Conservation (phyloP, 1,140 invertebrate genomes). For the Stratiolaelaps scimitus region DNA sequence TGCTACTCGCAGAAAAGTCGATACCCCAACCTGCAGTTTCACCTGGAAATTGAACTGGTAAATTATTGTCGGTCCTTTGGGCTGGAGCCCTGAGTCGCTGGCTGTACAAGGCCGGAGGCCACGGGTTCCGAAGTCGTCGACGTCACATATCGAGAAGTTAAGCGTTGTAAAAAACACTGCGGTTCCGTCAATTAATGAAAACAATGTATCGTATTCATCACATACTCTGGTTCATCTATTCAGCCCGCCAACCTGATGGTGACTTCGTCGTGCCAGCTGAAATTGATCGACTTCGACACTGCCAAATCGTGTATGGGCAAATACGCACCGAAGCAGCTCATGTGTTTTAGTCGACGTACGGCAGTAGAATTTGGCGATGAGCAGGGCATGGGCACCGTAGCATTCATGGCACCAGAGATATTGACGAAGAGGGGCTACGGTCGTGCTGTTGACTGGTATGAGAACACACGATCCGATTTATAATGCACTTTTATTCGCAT, state of each 20-base stretch:
- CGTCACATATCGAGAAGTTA: too few species aligned
- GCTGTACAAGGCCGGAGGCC: too few species aligned
- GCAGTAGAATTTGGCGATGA: background rate
- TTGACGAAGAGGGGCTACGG: background rate
- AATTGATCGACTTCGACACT: conserved; percentile 23
- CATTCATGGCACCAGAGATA: background rate
- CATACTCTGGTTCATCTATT: background rate
- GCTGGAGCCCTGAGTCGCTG: too few species aligned
- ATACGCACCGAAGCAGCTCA: background rate
- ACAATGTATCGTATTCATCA: too few species aligned
- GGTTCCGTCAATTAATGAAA: too few species aligned
- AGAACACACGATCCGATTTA: background rate
- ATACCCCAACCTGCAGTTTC: too few species aligned
- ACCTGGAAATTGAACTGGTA: too few species aligned
- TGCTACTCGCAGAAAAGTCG: too few species aligned
- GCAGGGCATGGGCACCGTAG: background rate
- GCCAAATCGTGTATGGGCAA: conserved; percentile 1
- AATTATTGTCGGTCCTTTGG: too few species aligned
- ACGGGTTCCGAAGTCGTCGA: too few species aligned
- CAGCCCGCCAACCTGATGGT: conserved; percentile 5
- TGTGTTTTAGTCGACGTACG: background rate
- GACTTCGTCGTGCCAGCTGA: background rate
- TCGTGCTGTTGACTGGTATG: background rate
- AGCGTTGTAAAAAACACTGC: too few species aligned
- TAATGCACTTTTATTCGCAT: background rate